Percentiles rank a stretch among this genome's conserved stretches.
phyloP scores from a whole-genome alignment of 2,113 vertebrate genomes.

The Scomber scombrus region DNA sequence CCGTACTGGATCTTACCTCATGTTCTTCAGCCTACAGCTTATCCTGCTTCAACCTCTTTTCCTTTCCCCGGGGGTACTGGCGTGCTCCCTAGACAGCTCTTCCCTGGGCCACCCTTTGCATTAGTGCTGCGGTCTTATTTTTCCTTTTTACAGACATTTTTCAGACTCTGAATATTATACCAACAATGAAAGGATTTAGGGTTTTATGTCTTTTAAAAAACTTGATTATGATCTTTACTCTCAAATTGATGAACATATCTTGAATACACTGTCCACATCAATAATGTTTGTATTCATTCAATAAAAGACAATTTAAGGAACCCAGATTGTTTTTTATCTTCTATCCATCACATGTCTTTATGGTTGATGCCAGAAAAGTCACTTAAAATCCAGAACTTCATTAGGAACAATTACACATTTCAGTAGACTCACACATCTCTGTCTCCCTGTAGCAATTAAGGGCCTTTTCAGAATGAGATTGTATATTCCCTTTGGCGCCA shows the following conservation, averaged over 20 bases:
- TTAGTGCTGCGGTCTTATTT: slow-evolving; percentile 23
- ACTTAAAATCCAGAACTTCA: slow-evolving; percentile 35
- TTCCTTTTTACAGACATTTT: slow-evolving; percentile 37
- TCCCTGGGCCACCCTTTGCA: slow-evolving; percentile 14
- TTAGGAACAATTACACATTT: slow-evolving; percentile 27
- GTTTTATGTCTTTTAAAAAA: background rate
- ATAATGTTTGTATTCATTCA: too few species aligned
- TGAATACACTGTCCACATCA: too few species aligned
- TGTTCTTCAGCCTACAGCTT: slow-evolving; percentile 26
- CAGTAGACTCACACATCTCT: background rate
- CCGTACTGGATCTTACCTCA: slow-evolving; percentile 13
- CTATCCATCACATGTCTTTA: slow-evolving; percentile 17
- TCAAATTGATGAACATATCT: too few species aligned
- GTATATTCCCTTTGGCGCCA: background rate
- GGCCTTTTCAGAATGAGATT: slow-evolving; percentile 4
- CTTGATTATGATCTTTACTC: background rate
- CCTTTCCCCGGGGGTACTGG: slow-evolving; percentile 36
- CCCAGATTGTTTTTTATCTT: background rate
- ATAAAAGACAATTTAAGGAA: too few species aligned
- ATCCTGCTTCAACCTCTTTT: slow-evolving; percentile 29
- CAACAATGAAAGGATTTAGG: slow-evolving; percentile 5
- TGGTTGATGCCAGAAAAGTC: background rate
- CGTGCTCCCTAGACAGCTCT: slow-evolving; percentile 22
- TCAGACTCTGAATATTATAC: slow-evolving; percentile 25
- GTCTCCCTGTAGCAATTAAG: slow-evolving; percentile 5